phyloP scores from a whole-genome alignment of 2,888 invertebrate species.

The Trilocha varians region DNA sequence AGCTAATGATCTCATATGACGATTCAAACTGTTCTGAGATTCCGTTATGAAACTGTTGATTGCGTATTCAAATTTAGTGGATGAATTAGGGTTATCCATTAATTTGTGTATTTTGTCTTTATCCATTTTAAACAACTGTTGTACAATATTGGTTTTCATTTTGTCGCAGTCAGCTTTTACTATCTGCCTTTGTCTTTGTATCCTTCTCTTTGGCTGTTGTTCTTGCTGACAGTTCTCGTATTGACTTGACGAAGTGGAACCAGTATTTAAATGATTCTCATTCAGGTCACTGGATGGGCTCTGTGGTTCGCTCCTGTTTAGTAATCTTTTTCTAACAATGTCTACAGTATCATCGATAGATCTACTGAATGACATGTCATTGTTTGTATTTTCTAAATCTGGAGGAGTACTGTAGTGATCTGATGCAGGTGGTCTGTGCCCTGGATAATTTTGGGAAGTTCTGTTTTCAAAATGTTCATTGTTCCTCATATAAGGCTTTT shows the following conservation, averaged over 20 bases:
- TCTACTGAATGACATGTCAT: conserved; percentile 47
- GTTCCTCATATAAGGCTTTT: conserved; percentile 22
- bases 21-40: conserved; percentile 62
- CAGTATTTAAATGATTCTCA: neutral
- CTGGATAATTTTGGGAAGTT: conserved; percentile 36
- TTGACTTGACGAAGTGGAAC: neutral
- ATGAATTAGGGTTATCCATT: conserved; percentile 65
- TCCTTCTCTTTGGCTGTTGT: conserved; percentile 34
- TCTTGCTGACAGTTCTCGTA: conserved; percentile 23
- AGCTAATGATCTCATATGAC: conserved; percentile 57
- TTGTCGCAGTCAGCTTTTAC: conserved; percentile 50
- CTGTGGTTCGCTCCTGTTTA: conserved; percentile 47
- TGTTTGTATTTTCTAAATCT: conserved; percentile 39
- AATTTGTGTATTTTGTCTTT: conserved; percentile 63
- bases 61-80: conserved; percentile 67
- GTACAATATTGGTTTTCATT: conserved; percentile 64
- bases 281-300: conserved; percentile 15
- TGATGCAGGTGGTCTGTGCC: conserved; percentile 61
- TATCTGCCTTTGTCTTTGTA: conserved; percentile 32
- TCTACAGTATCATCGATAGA: conserved; percentile 64
- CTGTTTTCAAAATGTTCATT: conserved; percentile 30
- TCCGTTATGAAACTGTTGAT: conserved; percentile 64
- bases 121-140: conserved; percentile 66
- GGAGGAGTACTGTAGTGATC: conserved; percentile 54
- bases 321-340: conserved; percentile 47